A percentile compares a stretch with the other conserved stretches of the same genome.
Conservation (phyloP, 2,797 vertebrate genomes). For the Thalassophryne amazonica region DNA sequence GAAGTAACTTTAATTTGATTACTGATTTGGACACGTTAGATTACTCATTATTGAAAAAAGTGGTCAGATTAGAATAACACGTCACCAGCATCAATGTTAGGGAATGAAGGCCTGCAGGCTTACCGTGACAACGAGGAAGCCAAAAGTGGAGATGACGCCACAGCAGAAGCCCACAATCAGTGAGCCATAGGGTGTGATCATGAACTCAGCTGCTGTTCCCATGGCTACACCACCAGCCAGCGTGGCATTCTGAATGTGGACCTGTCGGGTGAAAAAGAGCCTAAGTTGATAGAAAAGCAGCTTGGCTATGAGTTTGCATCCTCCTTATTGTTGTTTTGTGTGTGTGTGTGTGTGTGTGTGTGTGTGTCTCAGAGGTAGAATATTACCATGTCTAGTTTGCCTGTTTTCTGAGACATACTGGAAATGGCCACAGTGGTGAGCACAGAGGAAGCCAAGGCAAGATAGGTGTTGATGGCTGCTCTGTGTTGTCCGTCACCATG, state of each 20-base stretch:
- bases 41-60: too few species aligned
- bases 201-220: constrained; percentile 92
- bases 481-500: constrained; percentile 92
- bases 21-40: too few species aligned
- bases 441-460: constrained; percentile 84
- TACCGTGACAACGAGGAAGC: constrained; percentile 86
- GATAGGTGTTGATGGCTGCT: constrained; percentile 91
- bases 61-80: neutral
- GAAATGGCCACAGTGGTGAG: constrained; percentile 88
- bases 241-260: constrained; percentile 94
- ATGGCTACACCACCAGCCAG: constrained; percentile 92
- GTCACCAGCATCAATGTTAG: too few species aligned
- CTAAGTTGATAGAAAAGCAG: neutral
- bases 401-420: constrained; percentile 85
- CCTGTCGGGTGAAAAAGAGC: constrained; percentile 68
- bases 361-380: neutral
- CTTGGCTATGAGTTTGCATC: neutral
- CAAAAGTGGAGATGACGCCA: constrained; percentile 88
- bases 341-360: too few species aligned
- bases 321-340: neutral
- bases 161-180: constrained; percentile 89
- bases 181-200: constrained; percentile 89
- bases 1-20: too few species aligned
- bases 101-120: constrained; percentile 51
- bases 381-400: constrained; percentile 93